A percentile compares a stretch with the other conserved stretches of the same genome.
phyloP scores from a whole-genome alignment of 2,888 invertebrate genomes.

The Campaea margaritaria region DNA sequence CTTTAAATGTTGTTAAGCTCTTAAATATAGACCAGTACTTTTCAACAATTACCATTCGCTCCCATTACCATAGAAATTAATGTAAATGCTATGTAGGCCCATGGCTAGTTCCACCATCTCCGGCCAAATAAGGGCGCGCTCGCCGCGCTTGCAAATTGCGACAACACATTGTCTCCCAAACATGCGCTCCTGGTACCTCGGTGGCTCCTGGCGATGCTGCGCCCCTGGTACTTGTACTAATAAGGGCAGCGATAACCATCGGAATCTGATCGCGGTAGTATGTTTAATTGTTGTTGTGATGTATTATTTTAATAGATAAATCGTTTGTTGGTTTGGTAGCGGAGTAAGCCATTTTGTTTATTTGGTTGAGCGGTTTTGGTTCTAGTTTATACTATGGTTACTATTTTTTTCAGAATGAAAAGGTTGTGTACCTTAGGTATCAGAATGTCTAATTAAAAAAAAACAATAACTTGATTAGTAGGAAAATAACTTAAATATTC shows the following conservation, averaged over 20 bases:
- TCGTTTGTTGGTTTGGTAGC: too few relatives aligned
- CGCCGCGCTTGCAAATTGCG: slow-evolving; percentile 80
- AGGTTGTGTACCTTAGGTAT: too few relatives aligned
- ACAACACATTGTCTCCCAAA: slow-evolving; percentile 77
- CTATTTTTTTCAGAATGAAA: too few relatives aligned
- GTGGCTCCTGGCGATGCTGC: slow-evolving; percentile 11
- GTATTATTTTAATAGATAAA: slow-evolving; percentile 33
- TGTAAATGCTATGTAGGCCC: slow-evolving; percentile 44
- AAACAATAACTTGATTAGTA: too few relatives aligned
- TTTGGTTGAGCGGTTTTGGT: too few relatives aligned
- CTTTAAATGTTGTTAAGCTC: too few relatives aligned
- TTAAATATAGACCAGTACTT: background rate
- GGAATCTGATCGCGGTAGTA: slow-evolving; percentile 34
- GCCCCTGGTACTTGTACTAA: slow-evolving; percentile 34
- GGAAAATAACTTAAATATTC: too few relatives aligned
- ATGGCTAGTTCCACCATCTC: slow-evolving; percentile 37
- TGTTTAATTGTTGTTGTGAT: slow-evolving; percentile 43
- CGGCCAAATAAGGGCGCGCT: slow-evolving; percentile 67
- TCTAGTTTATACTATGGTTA: too few relatives aligned
- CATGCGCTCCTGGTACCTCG: slow-evolving; percentile 53
- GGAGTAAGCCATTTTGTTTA: too few relatives aligned
- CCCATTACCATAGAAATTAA: slow-evolving; percentile 38
- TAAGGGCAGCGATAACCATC: slow-evolving; percentile 55
- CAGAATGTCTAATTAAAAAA: too few relatives aligned
- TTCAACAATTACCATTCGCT: slow-evolving; percentile 19